Evolutionary conservation across 64 coral and sea anemone genomes (phyloP).

Genomic region (Porites lutea): DNA sequence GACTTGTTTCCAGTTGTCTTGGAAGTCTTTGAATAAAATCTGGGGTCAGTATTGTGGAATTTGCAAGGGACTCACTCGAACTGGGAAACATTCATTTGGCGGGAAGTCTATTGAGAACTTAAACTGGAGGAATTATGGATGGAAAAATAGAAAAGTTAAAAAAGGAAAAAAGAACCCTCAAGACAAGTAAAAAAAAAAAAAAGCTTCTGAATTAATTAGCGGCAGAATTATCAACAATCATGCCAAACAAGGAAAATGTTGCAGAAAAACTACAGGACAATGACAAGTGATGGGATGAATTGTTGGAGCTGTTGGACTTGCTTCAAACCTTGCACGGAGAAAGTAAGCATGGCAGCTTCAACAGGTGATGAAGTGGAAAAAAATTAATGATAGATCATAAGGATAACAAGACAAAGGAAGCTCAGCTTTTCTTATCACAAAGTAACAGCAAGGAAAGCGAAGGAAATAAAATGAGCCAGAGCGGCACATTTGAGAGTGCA

Average conservation of each 20-base stretch:
- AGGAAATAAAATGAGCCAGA: neutral
- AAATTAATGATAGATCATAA: constrained; percentile 22
- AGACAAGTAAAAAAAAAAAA: too few species aligned
- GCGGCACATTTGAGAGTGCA: neutral
- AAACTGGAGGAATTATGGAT: too few species aligned
- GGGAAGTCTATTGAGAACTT: too few species aligned
- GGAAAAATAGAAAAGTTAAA: neutral
- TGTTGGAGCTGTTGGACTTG: too few species aligned
- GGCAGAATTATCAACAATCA: neutral
- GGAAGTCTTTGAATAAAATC: constrained; percentile 54
- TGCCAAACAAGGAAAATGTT: neutral
- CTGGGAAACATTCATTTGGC: too few species aligned
- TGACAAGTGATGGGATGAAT: constrained; percentile 25
- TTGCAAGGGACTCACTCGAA: too few species aligned
- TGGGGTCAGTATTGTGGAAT: neutral
- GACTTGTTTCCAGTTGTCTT: constrained; percentile 17
- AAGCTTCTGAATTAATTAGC: constrained; percentile 1
- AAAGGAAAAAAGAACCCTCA: constrained; percentile 3
- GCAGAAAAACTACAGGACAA: neutral
- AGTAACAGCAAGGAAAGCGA: too few species aligned
- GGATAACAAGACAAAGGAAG: neutral
- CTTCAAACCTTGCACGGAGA: too few species aligned
- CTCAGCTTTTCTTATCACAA: neutral
- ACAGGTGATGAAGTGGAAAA: constrained; percentile 50
- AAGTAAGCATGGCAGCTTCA: neutral